Evolutionary conservation across 2,113 vertebrate genomes (phyloP).

Genomic region (Picathartes gymnocephalus): DNA sequence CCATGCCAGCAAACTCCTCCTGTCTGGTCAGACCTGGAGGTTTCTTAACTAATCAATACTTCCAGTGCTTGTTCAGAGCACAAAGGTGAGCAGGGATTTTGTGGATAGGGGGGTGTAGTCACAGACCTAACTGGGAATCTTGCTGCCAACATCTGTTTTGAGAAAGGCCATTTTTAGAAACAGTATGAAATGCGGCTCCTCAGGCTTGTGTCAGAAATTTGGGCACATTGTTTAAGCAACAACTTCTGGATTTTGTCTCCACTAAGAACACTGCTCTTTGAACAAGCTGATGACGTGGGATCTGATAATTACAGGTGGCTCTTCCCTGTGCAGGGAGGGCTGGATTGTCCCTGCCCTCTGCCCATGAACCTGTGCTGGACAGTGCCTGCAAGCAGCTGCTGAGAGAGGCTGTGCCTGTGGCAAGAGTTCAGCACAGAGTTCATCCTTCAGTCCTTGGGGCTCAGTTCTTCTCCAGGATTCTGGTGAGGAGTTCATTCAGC

Average conservation of each 20-base stretch:
- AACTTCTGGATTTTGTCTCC: background rate
- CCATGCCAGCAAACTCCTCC: background rate
- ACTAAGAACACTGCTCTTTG: background rate
- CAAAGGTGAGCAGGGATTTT: background rate
- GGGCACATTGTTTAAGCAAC: background rate
- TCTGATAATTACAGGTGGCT: background rate
- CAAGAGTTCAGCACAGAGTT: background rate
- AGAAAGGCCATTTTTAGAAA: background rate
- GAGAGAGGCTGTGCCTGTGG: background rate
- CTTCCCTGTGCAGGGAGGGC: background rate
- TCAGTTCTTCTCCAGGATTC: constrained; percentile 87
- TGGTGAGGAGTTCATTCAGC: constrained; percentile 87
- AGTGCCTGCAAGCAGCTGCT: background rate
- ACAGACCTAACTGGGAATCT: background rate
- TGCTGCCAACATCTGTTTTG: background rate
- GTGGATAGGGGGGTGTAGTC: background rate
- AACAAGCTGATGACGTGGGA: background rate
- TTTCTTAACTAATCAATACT: background rate
- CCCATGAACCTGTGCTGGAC: background rate
- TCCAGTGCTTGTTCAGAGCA: background rate
- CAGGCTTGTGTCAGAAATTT: background rate
- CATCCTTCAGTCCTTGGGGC: background rate
- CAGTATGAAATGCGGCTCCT: background rate
- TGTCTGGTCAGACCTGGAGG: background rate
- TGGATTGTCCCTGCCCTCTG: background rate